Evolutionary conservation across 2,888 invertebrate species (phyloP).

Genomic region (Cartodere bifasciata): DNA sequence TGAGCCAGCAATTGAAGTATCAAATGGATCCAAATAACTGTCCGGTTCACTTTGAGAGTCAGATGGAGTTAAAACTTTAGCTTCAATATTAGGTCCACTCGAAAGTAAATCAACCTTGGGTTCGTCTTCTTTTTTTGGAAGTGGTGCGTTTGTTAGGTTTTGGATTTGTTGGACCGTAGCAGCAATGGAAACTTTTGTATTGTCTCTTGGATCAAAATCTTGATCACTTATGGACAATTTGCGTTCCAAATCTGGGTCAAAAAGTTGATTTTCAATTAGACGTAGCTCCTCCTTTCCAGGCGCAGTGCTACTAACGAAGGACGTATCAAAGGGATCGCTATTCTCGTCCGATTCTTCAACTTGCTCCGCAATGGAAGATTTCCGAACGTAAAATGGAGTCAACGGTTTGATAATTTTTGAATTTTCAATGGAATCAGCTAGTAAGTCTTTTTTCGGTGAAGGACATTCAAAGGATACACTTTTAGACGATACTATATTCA

Average conservation of each 20-base stretch:
- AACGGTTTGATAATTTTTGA: constrained; percentile 54
- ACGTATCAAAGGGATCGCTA: constrained; percentile 55
- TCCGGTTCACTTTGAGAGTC: constrained; percentile 13
- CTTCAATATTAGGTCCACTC: constrained; percentile 46
- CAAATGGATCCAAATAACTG: constrained; percentile 68
- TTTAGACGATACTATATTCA: constrained; percentile 31
- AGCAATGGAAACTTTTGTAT: constrained; percentile 25
- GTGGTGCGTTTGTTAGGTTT: constrained; percentile 27
- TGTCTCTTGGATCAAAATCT: constrained; percentile 44
- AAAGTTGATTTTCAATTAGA: constrained; percentile 42
- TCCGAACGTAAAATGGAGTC: constrained; percentile 68
- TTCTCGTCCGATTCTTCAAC: constrained; percentile 37
- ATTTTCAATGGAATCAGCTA: constrained; percentile 44
- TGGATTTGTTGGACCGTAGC: constrained; percentile 33
- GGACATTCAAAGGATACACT: constrained; percentile 49
- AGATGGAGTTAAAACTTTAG: constrained; percentile 56
- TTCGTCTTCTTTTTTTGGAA: constrained; percentile 27
- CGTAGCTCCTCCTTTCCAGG: constrained; percentile 46
- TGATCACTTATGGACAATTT: constrained; percentile 50
- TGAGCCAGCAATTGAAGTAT: constrained; percentile 65
- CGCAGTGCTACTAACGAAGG: constrained; percentile 40
- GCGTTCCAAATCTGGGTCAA: constrained; percentile 22
- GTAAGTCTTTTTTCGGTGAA: constrained; percentile 39
- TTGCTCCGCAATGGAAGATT: constrained; percentile 44
- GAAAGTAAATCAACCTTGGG: constrained; percentile 32